A percentile compares a stretch with the other conserved stretches of the same genome.
Evolutionary conservation across 2,113 vertebrate species (phyloP).

Genomic region (Notarius quadriscutis): DNA sequence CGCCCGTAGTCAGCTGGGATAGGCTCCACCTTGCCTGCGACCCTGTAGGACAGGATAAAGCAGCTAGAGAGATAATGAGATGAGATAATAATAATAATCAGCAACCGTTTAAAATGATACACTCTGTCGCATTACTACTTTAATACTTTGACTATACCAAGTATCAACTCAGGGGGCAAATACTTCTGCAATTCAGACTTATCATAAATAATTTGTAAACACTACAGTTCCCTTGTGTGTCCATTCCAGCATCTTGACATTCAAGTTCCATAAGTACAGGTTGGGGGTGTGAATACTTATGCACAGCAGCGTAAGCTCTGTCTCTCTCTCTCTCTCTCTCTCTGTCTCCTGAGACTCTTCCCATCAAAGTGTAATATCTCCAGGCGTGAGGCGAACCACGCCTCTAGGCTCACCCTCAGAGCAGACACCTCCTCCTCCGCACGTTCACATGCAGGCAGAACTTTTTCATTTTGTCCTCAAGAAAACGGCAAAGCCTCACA

Average conservation of each 20-base stretch:
- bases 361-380: not conserved
- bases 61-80: too few species aligned
- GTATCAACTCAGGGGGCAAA: not conserved
- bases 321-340: not conserved
- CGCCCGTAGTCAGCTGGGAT: too few species aligned
- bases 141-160: not conserved
- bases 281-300: not conserved
- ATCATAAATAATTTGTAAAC: not conserved
- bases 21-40: too few species aligned
- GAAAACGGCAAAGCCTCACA: not conserved
- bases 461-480: not conserved
- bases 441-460: not conserved
- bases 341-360: constrained; percentile 1
- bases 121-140: not conserved
- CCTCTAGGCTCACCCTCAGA: not conserved
- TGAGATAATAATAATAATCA: too few species aligned
- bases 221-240: not conserved
- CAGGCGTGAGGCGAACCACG: constrained; percentile 31
- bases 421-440: not conserved
- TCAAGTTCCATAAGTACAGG: not conserved
- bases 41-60: too few species aligned
- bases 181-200: not conserved
- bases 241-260: not conserved
- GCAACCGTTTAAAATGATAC: not conserved
- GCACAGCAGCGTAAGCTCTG: not conserved